Base-by-base conservation (phyloP, 1,140 invertebrate genomes). In the Aleiodes sp. region DNA sequence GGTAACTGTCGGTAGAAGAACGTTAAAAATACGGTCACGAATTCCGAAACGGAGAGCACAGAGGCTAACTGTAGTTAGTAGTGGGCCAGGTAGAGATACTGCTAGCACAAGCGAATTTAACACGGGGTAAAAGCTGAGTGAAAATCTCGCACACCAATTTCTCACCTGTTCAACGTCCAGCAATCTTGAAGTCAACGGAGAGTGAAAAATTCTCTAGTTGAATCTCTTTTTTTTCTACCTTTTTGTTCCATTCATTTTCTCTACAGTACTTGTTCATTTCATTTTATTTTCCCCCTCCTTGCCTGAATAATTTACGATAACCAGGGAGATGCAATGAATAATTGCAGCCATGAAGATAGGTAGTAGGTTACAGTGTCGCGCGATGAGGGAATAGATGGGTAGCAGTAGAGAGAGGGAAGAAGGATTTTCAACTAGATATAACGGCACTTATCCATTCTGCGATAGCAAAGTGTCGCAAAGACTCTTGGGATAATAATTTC, bases 1-100 rank as follows among this genome's bases (percentile, higher is more conserved):
- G 52, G 56, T 59, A 61, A 62, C 35, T n/a, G n/a, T n/a, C 57
- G 60, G 35, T 61, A 21, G 26, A 39, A 62, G 61, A 62, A 60
- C 37, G 59, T 63, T 69, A 63, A 62, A 69, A 69, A 69, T 69
- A 62, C 39, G 16, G 37, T 4, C 39, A 52, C 64, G 64, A 66
- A 31, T 68, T 39, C 3, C 62, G 24, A 41, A n/a, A 6, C n/a
- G n/a, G 39, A 4, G 39, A 41, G 39, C n/a, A n/a, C n/a, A n/a
- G n/a, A n/a, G n/a, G n/a, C n/a, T n/a, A n/a, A n/a, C n/a, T n/a
- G n/a, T n/a, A n/a, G n/a, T n/a, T n/a, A n/a, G n/a, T n/a, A n/a
- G n/a, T n/a, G n/a, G n/a, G n/a, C n/a, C n/a, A 24, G 46, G 46
- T 52, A 21, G 16, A 21, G 4, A 19, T 52, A 21, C 2, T 9